phyloP scores from a whole-genome alignment of 2,888 invertebrate genomes.

The Chalcosyrphus nemorum region DNA sequence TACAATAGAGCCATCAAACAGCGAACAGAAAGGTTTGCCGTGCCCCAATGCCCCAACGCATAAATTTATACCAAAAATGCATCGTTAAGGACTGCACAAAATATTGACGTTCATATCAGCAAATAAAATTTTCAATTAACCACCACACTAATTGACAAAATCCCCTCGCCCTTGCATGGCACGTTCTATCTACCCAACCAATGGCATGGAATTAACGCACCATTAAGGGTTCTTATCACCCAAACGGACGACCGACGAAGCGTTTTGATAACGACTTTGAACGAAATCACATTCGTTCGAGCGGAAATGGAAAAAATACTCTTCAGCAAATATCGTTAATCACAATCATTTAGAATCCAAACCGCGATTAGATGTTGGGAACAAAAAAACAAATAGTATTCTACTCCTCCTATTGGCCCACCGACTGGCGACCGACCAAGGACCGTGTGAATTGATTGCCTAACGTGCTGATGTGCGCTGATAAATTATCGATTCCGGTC shows the following conservation, averaged over 20 bases:
- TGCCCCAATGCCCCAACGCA: too few relatives aligned
- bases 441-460: conserved; percentile 41
- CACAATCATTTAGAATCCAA: conserved; percentile 9
- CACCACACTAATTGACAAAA: neutral
- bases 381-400: too few relatives aligned
- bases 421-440: neutral
- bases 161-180: neutral
- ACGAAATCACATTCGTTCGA: neutral
- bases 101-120: too few relatives aligned
- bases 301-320: conserved; percentile 9
- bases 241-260: neutral
- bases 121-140: neutral
- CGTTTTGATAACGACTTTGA: neutral
- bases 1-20: too few relatives aligned
- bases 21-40: too few relatives aligned
- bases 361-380: neutral
- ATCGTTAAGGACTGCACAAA: too few relatives aligned
- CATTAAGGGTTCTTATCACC: conserved; percentile 8
- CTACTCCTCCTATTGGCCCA: neutral
- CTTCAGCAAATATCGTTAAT: conserved; percentile 15
- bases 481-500: conserved; percentile 63
- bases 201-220: neutral
- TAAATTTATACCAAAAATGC: too few relatives aligned
- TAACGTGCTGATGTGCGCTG: too few relatives aligned
- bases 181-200: neutral